phyloP scores from a whole-genome alignment of 2,797 vertebrate species.

The Sebastes miniatus region DNA sequence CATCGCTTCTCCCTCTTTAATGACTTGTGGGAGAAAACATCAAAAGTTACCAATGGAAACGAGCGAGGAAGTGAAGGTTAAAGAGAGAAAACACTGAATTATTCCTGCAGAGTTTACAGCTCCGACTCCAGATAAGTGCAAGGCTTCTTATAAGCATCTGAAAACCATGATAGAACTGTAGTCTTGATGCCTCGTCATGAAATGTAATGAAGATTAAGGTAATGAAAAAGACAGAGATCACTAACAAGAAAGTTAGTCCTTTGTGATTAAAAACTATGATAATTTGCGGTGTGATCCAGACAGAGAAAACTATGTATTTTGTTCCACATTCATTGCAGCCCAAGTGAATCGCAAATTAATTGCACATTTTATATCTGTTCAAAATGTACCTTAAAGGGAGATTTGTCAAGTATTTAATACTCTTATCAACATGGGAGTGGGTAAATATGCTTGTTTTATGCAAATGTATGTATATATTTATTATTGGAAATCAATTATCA shows the following conservation, averaged over 20 bases:
- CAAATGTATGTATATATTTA: too few species aligned
- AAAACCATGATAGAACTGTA: background rate
- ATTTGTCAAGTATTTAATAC: too few species aligned
- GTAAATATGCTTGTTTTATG: too few species aligned
- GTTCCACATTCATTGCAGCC: background rate
- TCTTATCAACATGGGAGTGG: too few species aligned
- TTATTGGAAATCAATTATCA: too few species aligned
- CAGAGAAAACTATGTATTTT: background rate
- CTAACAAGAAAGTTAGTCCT: background rate
- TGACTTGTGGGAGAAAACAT: constrained; percentile 72
- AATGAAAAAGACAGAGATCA: background rate
- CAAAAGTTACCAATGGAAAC: constrained; percentile 62
- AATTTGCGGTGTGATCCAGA: background rate
- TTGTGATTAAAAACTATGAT: background rate
- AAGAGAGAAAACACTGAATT: constrained; percentile 48
- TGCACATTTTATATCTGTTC: too few species aligned
- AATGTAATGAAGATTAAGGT: background rate
- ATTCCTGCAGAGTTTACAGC: constrained; percentile 55
- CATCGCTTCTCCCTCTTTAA: constrained; percentile 66
- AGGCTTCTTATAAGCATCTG: background rate
- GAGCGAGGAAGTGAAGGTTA: background rate
- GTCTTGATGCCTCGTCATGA: background rate
- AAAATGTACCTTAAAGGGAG: too few species aligned
- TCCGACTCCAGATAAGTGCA: constrained; percentile 10
- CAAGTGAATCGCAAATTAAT: too few species aligned